Evolutionary conservation across 2,888 invertebrate species (phyloP).

Genomic region (Agonum fuliginosum): DNA sequence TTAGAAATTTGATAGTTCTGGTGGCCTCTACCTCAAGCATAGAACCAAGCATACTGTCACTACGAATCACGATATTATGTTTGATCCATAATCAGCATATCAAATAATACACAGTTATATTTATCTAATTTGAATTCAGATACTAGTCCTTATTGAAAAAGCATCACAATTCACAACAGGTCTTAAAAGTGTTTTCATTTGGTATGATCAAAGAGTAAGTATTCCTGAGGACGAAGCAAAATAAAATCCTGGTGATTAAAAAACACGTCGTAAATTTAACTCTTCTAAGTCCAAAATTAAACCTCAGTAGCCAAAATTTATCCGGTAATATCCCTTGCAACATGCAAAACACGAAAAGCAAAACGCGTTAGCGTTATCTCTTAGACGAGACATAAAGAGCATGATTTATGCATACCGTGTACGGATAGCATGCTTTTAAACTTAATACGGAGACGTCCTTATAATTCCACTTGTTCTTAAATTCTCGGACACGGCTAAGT

Average conservation of each 20-base stretch:
- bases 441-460: constrained; percentile 56
- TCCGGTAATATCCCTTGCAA: constrained; percentile 29
- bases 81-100: no score
- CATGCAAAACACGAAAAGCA: constrained; percentile 46
- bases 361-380: constrained; percentile 35
- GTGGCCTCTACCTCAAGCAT: no score
- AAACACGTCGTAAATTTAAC: not conserved
- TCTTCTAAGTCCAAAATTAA: not conserved
- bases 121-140: no score
- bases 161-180: no score
- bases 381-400: constrained; percentile 19
- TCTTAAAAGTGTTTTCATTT: no score
- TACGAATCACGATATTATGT: no score
- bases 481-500: constrained; percentile 60
- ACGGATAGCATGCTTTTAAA: constrained; percentile 61
- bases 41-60: no score
- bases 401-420: constrained; percentile 52
- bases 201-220: not conserved
- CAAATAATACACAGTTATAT: no score
- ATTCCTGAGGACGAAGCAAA: not conserved
- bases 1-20: no score
- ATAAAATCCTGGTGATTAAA: not conserved
- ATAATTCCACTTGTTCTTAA: constrained; percentile 61
- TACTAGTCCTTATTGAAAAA: no score
- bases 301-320: constrained; percentile 14